Conservation (phyloP, 30 jellyfish, hydroid and myxozoan genomes). For the Cassiopea andromeda region DNA sequence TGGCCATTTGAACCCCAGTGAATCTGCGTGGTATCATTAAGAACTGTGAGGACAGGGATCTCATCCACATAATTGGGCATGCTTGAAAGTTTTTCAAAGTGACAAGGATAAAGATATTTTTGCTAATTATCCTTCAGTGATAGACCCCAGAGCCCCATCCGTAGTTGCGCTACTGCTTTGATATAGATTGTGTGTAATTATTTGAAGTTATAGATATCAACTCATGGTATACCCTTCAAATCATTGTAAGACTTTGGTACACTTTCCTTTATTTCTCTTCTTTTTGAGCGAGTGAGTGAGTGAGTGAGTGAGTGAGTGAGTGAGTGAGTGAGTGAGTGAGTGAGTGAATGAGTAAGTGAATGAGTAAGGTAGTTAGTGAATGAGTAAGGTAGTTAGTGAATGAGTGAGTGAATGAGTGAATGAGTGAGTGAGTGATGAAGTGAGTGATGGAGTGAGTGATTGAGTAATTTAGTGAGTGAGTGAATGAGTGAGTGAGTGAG, state of each 20-base stretch:
- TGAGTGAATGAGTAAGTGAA: neutral
- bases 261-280: neutral
- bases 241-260: neutral
- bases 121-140: too few relatives aligned
- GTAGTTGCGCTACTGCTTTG: neutral
- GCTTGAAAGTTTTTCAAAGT: too few relatives aligned
- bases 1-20: too few relatives aligned
- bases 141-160: neutral
- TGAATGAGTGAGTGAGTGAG: too few relatives aligned
- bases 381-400: neutral
- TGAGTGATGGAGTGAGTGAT: too few relatives aligned
- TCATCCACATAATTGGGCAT: too few relatives aligned
- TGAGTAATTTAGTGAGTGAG: too few relatives aligned
- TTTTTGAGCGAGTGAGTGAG: neutral
- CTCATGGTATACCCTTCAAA: neutral
- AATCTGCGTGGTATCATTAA: too few relatives aligned
- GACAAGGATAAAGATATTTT: too few relatives aligned
- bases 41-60: too few relatives aligned
- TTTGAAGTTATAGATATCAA: neutral
- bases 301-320: neutral
- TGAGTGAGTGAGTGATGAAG: too few relatives aligned
- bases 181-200: too few relatives aligned
- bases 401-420: neutral
- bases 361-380: neutral
- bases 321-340: neutral